phyloP scores from a whole-genome alignment of 2,113 vertebrate species.

The Oncorhynchus nerka region DNA sequence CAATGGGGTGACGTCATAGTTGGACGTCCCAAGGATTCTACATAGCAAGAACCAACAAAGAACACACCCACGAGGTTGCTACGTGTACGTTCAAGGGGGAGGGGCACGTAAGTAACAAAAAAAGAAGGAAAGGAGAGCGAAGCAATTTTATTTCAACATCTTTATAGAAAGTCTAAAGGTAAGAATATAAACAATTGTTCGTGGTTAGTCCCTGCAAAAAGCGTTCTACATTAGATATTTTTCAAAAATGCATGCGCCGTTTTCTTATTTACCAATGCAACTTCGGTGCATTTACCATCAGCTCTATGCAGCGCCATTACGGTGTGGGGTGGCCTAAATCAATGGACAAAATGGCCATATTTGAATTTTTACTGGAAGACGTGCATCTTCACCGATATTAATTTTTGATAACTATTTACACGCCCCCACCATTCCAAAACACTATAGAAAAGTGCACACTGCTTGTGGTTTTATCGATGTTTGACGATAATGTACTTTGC shows the following conservation, averaged over 20 bases:
- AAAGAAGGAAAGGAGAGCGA: conserved; percentile 74
- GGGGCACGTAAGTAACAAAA: conserved; percentile 65
- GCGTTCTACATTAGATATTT: not conserved
- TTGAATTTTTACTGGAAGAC: conserved; percentile 34
- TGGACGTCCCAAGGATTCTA: too few relatives aligned
- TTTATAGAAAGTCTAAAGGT: conserved; percentile 48
- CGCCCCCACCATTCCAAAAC: not conserved
- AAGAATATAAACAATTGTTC: conserved; percentile 30
- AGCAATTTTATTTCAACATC: conserved; percentile 46
- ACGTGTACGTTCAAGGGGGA: conserved; percentile 69
- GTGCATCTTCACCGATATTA: conserved; percentile 1
- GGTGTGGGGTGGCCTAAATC: conserved; percentile 46
- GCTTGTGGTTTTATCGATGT: too few relatives aligned
- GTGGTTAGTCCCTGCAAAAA: not conserved
- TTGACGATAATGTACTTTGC: too few relatives aligned
- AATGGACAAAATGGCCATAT: conserved; percentile 80
- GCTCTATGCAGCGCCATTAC: conserved; percentile 77
- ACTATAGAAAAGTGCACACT: too few relatives aligned
- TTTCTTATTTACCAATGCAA: conserved; percentile 23
- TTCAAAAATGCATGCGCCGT: not conserved
- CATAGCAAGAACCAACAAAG: conserved; percentile 4
- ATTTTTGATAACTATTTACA: not conserved
- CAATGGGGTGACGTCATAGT: too few relatives aligned
- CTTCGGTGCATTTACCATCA: conserved; percentile 48
- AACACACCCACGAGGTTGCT: conserved; percentile 34